phyloP scores from a whole-genome alignment of 2,888 invertebrate species.

The Cylindroiulus punctatus region DNA sequence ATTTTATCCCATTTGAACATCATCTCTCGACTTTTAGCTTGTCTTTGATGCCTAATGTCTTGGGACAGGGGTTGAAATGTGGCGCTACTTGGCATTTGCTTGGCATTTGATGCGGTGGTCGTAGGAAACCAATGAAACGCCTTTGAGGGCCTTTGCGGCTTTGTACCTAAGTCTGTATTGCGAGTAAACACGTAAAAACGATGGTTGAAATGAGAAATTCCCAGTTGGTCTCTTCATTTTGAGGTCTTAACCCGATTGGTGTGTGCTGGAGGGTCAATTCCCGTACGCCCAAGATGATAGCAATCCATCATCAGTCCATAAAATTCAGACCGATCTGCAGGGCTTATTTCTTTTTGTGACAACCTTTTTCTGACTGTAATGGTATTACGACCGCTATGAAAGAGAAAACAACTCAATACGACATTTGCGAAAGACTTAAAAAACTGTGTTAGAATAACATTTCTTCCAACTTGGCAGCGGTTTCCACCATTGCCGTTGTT shows the following conservation, averaged over 20 bases:
- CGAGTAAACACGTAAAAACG: neutral
- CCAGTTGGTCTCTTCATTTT: neutral
- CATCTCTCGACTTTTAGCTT: neutral
- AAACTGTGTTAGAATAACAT: neutral
- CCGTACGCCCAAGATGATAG: neutral
- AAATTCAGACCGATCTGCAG: neutral
- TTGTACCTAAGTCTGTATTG: neutral
- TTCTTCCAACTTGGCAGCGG: neutral
- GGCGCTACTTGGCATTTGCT: neutral
- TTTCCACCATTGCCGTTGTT: neutral
- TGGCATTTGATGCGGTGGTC: slow-evolving; percentile 1
- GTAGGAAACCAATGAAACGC: neutral
- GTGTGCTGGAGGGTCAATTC: slow-evolving; percentile 1
- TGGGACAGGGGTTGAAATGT: neutral
- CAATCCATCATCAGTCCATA: slow-evolving; percentile 18
- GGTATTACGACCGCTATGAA: neutral
- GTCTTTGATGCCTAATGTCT: neutral
- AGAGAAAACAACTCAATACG: neutral
- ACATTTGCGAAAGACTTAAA: neutral
- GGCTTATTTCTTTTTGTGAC: neutral
- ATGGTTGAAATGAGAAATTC: slow-evolving; percentile 10
- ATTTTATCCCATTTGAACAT: neutral
- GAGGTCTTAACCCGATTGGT: neutral
- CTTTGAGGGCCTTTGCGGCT: neutral
- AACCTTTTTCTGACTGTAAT: neutral